These are phyloP conservation scores for Ophioninae sp. DNA, from an alignment of 2,888 invertebrate species.

Conservation along the genomic window DNA sequence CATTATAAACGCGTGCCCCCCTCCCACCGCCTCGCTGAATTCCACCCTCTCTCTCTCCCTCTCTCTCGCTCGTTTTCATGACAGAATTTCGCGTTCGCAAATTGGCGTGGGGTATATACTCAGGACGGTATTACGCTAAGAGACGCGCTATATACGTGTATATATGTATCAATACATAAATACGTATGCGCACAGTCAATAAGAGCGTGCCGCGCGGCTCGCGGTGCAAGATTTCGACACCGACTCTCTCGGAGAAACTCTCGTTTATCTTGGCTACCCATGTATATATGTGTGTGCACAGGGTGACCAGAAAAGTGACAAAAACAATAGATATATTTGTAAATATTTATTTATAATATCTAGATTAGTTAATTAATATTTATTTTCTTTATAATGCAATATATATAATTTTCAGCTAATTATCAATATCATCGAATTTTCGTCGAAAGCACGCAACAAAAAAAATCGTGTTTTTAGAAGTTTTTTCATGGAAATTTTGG, in stretches of 20 bases:
- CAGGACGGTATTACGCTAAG: constrained; percentile 44
- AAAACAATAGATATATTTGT: no score
- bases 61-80: constrained; percentile 60
- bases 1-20: constrained; percentile 72
- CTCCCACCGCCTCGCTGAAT: neutral
- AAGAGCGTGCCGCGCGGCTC: constrained; percentile 28
- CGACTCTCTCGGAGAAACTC: constrained; percentile 67
- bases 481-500: no score
- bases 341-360: no score
- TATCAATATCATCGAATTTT: no score
- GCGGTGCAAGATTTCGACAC: constrained; percentile 79
- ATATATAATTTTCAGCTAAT: neutral
- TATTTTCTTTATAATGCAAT: no score
- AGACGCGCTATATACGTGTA: constrained; percentile 23
- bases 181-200: constrained; percentile 33
- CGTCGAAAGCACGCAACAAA: no score
- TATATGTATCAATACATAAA: neutral
- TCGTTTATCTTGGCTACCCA: constrained; percentile 64
- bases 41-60: no score
- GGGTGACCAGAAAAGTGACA: no score
- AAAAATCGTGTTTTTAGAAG: no score
- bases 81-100: constrained; percentile 74
- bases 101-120: constrained; percentile 69
- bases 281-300: neutral
- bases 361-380: no score